Evolutionary conservation across 2,113 vertebrate species (phyloP).

Genomic region (Chionomys nivalis): DNA sequence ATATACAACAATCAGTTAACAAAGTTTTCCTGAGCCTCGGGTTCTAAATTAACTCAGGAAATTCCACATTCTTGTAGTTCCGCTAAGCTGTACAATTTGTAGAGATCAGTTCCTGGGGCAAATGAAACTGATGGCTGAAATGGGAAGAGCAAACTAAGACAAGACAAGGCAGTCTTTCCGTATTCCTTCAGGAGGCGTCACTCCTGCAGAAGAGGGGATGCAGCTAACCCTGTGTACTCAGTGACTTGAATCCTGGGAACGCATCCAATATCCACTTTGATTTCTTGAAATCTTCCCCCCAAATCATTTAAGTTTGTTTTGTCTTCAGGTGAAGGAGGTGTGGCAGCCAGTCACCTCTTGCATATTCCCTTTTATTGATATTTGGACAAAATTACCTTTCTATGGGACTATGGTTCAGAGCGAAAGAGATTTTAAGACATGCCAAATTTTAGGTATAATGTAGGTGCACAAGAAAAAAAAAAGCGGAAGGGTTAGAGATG

Average conservation of each 20-base stretch:
- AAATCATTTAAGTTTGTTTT: background rate
- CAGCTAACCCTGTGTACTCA: background rate
- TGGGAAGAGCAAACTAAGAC: background rate
- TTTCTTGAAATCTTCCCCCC: background rate
- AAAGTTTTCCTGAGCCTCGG: background rate
- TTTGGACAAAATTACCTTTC: constrained; percentile 31
- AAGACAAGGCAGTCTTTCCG: background rate
- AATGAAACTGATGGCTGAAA: background rate
- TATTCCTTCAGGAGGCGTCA: background rate
- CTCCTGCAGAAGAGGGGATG: constrained; percentile 15
- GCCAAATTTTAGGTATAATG: background rate
- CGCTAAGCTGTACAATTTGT: background rate
- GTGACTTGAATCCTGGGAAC: background rate
- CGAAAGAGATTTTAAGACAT: background rate
- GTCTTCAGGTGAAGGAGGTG: background rate
- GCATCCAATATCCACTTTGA: background rate
- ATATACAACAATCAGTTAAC: background rate
- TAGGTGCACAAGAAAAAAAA: constrained; percentile 6
- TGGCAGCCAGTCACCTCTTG: background rate
- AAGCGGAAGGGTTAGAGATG: background rate
- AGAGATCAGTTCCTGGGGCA: constrained; percentile 10
- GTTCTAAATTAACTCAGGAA: constrained; percentile 28
- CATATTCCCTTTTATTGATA: background rate
- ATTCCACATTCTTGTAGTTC: constrained; percentile 46
- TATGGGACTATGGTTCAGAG: background rate